Base-by-base conservation (phyloP, 2,797 vertebrate genomes). In the Parauchenoglanis punctatus region DNA sequence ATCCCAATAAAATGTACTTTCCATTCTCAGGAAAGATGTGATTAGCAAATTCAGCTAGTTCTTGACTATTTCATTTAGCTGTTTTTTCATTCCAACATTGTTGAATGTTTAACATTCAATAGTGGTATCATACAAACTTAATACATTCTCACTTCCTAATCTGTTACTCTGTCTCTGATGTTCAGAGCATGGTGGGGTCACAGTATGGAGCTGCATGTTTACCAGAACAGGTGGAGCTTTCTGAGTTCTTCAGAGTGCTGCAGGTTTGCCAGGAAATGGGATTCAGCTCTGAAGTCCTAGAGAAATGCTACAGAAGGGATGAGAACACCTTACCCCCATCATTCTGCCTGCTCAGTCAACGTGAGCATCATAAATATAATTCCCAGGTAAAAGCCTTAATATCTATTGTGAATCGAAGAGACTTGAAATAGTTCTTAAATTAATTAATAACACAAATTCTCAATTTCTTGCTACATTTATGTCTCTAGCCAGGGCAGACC, bases 161-260 rank as follows among this genome's bases (percentile, higher is more conserved):
- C 58, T n/a, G 12, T 81, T 63, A 17, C 15, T 65, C 58, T 63
- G 12, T 44, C 10, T 58, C 11, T 52, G 10, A 83, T 83, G 88
- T 91, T 86, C 90, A 97, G 96, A 95, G 94, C 35, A 91, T 97
- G 85, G 91, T 97, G 4, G 96, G 96, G 65, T 93, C 95, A 58
- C 91, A 94, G 87, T 97, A 96, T 84, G 96, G 96, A 59, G 17
- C 83, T 61, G 80, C 90, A 52, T n/a, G 87, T 63, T 90, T 96
- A 82, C 96, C 96, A 3, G 28, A 88, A 10, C 93, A 91, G 91
- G 93, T 97, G 90, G 95, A 96, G 84, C 94, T 93, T 84, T 90
- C 94, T 0, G 95, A 96, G 91, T 96, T 92, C 90, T 95, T 96
- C 89, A 84, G 91, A 82, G 89, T 97, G 87, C 93, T 97, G 31